Conservation (phyloP, 2,797 vertebrate genomes). For the Sardinella longiceps region DNA sequence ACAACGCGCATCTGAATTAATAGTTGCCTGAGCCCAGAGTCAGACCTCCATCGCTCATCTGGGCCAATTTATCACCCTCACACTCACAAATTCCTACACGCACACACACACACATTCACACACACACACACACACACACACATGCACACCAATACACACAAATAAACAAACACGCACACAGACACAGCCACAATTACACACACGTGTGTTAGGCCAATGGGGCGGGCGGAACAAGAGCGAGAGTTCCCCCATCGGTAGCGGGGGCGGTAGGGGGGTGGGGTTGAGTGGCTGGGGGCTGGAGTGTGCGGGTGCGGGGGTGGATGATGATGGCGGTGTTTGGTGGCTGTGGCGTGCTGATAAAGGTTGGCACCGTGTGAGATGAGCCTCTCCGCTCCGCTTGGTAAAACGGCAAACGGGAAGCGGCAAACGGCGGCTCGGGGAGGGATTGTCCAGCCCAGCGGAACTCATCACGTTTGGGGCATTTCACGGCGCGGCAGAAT, state of each 20-base stretch:
- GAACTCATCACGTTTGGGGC: conserved; percentile 60
- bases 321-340: too few relatives aligned
- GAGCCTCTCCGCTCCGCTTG: conserved; percentile 62
- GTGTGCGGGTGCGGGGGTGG: too few relatives aligned
- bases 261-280: conserved; percentile 53
- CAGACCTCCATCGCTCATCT: conserved; percentile 59
- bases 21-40: conserved; percentile 56
- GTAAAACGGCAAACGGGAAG: too few relatives aligned
- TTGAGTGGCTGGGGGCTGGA: conserved; percentile 45
- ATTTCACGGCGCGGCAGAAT: conserved; percentile 32
- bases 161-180: conserved; percentile 35
- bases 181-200: not conserved
- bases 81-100: conserved; percentile 44
- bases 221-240: conserved; percentile 24
- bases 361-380: conserved; percentile 43
- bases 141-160: conserved; percentile 56
- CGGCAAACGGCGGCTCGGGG: conserved; percentile 54
- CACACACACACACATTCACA: not conserved
- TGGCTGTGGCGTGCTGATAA: conserved; percentile 74
- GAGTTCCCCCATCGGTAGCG: conserved; percentile 40
- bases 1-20: conserved; percentile 67
- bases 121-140: not conserved
- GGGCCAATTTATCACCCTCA: conserved; percentile 63
- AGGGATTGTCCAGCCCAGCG: conserved; percentile 59
- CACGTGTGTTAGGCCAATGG: not conserved